Percentiles rank a stretch among this genome's conserved stretches.
Evolutionary conservation across 2,113 vertebrate genomes (phyloP).

Genomic region (Odocoileus hemionus): DNA sequence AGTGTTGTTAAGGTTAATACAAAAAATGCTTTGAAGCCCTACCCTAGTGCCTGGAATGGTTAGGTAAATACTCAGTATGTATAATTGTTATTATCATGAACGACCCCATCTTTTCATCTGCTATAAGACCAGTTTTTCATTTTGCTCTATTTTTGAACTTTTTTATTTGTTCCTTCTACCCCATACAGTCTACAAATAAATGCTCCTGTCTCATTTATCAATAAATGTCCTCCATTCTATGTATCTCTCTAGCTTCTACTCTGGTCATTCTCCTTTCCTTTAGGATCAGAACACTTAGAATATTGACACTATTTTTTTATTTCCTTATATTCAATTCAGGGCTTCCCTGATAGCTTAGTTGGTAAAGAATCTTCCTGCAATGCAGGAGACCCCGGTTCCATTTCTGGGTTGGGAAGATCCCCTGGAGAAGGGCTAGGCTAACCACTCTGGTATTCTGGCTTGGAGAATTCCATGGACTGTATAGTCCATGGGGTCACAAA

Average conservation of each 20-base stretch:
- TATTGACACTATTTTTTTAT: not conserved
- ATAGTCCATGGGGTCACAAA: not conserved
- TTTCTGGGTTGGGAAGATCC: not conserved
- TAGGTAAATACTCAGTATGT: not conserved
- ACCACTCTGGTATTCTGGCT: not conserved
- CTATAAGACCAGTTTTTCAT: not conserved
- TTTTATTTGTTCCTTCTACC: not conserved
- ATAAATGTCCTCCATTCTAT: not conserved
- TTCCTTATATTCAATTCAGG: not conserved
- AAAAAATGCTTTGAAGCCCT: not conserved
- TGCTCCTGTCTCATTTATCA: not conserved
- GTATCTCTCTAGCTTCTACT: not conserved
- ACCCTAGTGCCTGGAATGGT: not conserved
- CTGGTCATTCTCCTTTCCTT: not conserved
- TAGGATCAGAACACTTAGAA: not conserved
- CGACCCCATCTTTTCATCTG: not conserved
- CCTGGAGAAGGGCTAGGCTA: not conserved
- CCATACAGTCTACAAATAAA: not conserved
- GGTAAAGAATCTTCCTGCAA: not conserved
- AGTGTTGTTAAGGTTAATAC: not conserved
- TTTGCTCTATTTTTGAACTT: not conserved
- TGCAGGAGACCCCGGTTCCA: rapidly evolving
- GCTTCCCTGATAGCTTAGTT: not conserved
- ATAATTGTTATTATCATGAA: not conserved
- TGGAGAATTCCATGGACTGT: not conserved